Base-by-base conservation (phyloP, 2,888 invertebrate genomes). In the Eumacrocentrus americanus region DNA sequence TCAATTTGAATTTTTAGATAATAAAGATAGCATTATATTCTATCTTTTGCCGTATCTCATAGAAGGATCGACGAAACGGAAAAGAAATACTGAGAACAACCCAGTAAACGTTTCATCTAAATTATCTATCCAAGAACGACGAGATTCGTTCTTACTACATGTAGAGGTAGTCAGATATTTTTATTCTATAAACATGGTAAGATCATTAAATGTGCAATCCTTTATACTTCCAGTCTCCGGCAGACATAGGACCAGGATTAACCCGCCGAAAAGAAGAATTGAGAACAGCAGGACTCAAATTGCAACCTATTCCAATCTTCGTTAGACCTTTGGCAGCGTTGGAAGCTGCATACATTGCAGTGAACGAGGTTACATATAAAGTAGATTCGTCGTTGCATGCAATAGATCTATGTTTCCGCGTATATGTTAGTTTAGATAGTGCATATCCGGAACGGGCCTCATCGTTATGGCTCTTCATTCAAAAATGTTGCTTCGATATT, bases 401-500 rank as follows among this genome's bases (percentile, higher is more conserved):
- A 6, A 22, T 63, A 20, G 51, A 61, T 3, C 35, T 65, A 4
- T 53, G 54, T 6, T 56, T 58, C 3, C 57, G 50, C 48, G 22
- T 51, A 16, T 58, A 50, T 11, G 29, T 57, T 22, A 37, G 61
- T 11, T 35, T 62, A 0, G 55, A 61, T 22, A 55, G 40, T 57
- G 51, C 46, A n/a, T 62, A 50, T 58, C 58, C 58, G n/a, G 22
- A 47, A 6, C 37, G 40, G 29, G 52, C 56, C 12, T 29, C 9
- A 5, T 42, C 42, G 6, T 29, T 61, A 9, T 62, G 62, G 61
- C 20, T 48, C 11, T 62, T 65, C 53, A 23, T 65, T 2, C 61
- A 65, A 55, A 61, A 57, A 42, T 57, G 38, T 12, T n/a, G 64
- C 2, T 65, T 46, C 22, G 54, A 58, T 16, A 66, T 63, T 12